Evolutionary conservation across 30 jellyfish, hydroid and myxozoan genomes (phyloP).

Genomic region (Euphysa ruthae): DNA sequence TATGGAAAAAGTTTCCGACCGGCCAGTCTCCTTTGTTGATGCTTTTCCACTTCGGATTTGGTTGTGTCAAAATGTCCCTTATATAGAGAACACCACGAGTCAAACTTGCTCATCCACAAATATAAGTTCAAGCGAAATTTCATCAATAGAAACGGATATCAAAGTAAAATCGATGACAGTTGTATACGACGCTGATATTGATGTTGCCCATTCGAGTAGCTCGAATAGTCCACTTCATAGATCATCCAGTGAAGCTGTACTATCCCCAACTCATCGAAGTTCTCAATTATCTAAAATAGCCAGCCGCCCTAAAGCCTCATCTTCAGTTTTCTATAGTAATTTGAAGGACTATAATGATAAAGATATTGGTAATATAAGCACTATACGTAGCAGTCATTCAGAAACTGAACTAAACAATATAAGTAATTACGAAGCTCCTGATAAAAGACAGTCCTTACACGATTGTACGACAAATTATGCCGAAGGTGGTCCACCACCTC

Average conservation of each 20-base stretch:
- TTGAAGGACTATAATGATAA: background rate
- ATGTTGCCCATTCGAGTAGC: too few relatives aligned
- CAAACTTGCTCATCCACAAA: too few relatives aligned
- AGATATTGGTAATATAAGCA: background rate
- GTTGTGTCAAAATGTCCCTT: slow-evolving; percentile 54
- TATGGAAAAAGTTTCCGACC: slow-evolving; percentile 41
- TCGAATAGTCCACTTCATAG: too few relatives aligned
- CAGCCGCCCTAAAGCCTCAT: too few relatives aligned
- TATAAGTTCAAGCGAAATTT: background rate
- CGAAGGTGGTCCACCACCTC: slow-evolving; percentile 39
- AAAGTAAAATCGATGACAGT: background rate
- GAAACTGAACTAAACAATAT: slow-evolving; percentile 52
- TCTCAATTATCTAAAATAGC: too few relatives aligned
- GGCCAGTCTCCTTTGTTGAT: slow-evolving; percentile 88
- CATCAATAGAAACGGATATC: background rate
- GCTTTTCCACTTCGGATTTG: slow-evolving; percentile 89
- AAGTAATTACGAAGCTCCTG: background rate
- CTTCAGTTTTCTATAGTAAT: too few relatives aligned
- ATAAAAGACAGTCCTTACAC: slow-evolving; percentile 2
- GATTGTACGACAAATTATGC: background rate
- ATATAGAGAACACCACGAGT: background rate
- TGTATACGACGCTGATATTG: background rate
- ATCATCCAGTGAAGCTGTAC: too few relatives aligned
- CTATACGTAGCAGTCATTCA: slow-evolving; percentile 56
- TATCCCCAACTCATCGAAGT: too few relatives aligned